These are phyloP conservation scores for Andrena marginata DNA, from an alignment of 2,888 invertebrate species.

Conservation along the genomic window DNA sequence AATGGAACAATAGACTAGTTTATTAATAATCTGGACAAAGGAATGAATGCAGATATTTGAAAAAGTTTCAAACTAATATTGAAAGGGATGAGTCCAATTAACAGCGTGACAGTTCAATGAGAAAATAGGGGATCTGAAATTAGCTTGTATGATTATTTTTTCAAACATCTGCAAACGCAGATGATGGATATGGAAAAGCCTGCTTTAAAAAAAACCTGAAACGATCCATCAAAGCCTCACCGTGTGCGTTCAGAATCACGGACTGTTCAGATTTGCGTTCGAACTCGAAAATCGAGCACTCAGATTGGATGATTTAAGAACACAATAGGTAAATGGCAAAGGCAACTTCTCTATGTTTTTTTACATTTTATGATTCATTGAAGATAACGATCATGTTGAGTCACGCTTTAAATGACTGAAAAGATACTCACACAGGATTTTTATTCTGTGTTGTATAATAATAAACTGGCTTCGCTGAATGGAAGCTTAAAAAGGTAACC, in stretches of 20 bases:
- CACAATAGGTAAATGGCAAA: neutral
- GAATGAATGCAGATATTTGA: neutral
- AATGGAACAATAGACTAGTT: too few relatives aligned
- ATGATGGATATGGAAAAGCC: slow-evolving; percentile 35
- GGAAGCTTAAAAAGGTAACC: too few relatives aligned
- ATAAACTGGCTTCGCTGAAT: too few relatives aligned
- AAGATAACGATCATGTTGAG: neutral
- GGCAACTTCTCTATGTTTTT: too few relatives aligned
- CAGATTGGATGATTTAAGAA: neutral
- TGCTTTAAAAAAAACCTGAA: slow-evolving; percentile 4
- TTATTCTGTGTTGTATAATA: neutral
- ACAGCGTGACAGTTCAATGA: neutral
- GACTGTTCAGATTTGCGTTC: neutral
- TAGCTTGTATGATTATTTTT: slow-evolving; percentile 3
- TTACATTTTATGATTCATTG: neutral
- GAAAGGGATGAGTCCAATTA: neutral
- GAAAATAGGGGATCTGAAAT: neutral
- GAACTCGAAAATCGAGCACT: slow-evolving; percentile 7
- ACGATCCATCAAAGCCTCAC: slow-evolving; percentile 38
- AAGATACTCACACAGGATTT: neutral
- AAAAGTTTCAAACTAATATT: neutral
- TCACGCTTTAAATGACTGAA: neutral
- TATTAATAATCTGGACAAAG: too few relatives aligned
- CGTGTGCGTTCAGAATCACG: neutral
- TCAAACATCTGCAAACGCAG: slow-evolving; percentile 1